phyloP scores from a whole-genome alignment of 2,888 invertebrate species.

The Trissolcus japonicus region DNA sequence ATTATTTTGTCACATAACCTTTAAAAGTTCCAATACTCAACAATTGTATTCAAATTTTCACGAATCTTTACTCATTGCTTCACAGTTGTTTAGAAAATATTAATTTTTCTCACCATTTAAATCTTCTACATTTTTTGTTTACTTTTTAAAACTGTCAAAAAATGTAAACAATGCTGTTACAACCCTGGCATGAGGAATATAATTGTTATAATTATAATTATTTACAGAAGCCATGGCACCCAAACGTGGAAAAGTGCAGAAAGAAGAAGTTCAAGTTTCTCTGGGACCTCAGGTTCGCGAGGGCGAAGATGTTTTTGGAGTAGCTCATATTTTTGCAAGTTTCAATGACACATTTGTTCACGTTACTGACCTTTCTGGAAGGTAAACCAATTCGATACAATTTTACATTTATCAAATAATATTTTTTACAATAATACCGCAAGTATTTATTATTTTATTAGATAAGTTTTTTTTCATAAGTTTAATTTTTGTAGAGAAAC shows the following conservation, averaged over 20 bases:
- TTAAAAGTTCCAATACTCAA: not conserved
- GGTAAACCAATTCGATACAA: slow-evolving; percentile 70
- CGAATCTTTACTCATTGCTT: not conserved
- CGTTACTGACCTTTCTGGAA: slow-evolving; percentile 98
- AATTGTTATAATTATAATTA: too few relatives aligned
- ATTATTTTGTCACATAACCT: not conserved
- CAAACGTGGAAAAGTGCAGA: slow-evolving; percentile 96
- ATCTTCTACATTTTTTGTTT: not conserved
- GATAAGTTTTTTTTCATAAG: not conserved
- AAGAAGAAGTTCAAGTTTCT: slow-evolving; percentile 97
- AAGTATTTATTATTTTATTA: not conserved
- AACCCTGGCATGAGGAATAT: too few relatives aligned
- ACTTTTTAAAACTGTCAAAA: not conserved
- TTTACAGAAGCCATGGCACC: slow-evolving; percentile 87
- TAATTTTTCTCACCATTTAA: not conserved
- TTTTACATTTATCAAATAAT: too few relatives aligned
- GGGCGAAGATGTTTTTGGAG: slow-evolving; percentile 98
- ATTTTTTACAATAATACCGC: not conserved
- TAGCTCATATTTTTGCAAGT: slow-evolving; percentile 99
- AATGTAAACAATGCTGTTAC: not conserved
- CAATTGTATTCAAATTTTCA: not conserved
- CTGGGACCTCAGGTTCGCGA: slow-evolving; percentile 97
- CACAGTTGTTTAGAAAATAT: not conserved
- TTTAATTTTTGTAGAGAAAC: slow-evolving; percentile 82
- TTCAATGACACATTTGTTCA: slow-evolving; percentile 99